Percentiles rank a stretch among this genome's conserved stretches.
Conservation (phyloP, 1,140 invertebrate genomes). For the Aplysia californica region DNA sequence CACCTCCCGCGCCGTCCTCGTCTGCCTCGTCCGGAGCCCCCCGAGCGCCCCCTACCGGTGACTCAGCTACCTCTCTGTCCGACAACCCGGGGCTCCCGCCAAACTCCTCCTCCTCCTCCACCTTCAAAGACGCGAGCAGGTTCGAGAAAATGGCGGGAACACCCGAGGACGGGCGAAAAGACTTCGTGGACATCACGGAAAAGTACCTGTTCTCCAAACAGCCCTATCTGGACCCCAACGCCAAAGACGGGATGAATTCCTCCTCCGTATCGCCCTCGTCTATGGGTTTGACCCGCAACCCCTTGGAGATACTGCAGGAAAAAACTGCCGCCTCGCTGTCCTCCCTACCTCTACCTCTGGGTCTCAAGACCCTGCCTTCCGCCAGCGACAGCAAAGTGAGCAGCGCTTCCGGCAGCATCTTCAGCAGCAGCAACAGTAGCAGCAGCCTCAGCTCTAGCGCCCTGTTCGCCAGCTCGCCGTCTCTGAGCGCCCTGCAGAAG, state of each 20-base stretch:
- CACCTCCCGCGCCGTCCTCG: too few species aligned
- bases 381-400: neutral
- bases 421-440: conserved; percentile 12
- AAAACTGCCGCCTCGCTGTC: conserved; percentile 26
- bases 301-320: conserved; percentile 22
- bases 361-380: neutral
- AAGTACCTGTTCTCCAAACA: conserved; percentile 12
- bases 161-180: conserved; percentile 22
- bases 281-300: conserved; percentile 3
- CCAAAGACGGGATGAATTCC: too few species aligned
- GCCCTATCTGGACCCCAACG: conserved; percentile 15
- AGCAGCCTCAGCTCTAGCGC: conserved; percentile 22
- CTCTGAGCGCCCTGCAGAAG: conserved; percentile 32
- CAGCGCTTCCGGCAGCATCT: neutral
- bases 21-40: too few species aligned
- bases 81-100: too few species aligned
- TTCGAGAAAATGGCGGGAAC: neutral
- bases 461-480: conserved; percentile 27
- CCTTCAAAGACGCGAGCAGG: conserved; percentile 3
- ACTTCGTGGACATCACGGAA: neutral
- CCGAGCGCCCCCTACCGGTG: too few species aligned
- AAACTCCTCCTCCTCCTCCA: too few species aligned
- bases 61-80: too few species aligned
- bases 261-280: neutral
- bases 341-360: conserved; percentile 18